Evolutionary conservation across 2,113 vertebrate species (phyloP).

Genomic region (Actenoides hombroni): DNA sequence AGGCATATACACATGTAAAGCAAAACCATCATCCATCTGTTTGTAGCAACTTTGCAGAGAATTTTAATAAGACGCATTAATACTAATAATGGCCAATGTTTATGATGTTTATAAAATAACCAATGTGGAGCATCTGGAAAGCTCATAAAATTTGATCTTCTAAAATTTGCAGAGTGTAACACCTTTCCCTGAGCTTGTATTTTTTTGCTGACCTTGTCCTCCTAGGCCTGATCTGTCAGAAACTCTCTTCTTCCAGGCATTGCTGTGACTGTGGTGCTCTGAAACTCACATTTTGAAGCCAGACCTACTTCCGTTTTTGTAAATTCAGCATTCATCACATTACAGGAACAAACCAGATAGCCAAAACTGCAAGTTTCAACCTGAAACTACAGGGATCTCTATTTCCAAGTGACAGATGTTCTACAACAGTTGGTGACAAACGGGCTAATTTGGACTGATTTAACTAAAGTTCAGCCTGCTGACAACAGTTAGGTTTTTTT

Average conservation of each 20-base stretch:
- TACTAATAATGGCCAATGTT: slow-evolving; percentile 30
- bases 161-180: not conserved
- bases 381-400: slow-evolving; percentile 50
- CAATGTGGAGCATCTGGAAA: not conserved
- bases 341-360: slow-evolving; percentile 14
- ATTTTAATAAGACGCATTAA: slow-evolving; percentile 27
- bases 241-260: not conserved
- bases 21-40: slow-evolving; percentile 3
- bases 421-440: slow-evolving; percentile 64
- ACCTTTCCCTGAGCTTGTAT: not conserved
- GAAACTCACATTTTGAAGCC: not conserved
- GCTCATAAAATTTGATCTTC: not conserved
- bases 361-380: slow-evolving; percentile 22
- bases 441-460: slow-evolving; percentile 59
- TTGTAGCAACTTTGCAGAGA: not conserved
- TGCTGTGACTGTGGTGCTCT: not conserved
- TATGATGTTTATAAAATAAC: slow-evolving; percentile 28
- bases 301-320: not conserved
- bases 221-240: not conserved
- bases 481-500: slow-evolving; percentile 29
- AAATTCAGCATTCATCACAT: slow-evolving; percentile 19
- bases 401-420: slow-evolving; percentile 68
- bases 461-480: slow-evolving; percentile 63
- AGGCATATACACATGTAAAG: not conserved
- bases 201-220: not conserved